A percentile compares a stretch with the other conserved stretches of the same genome.
phyloP scores from a whole-genome alignment of 2,888 invertebrate species.

The Meganola albula region DNA sequence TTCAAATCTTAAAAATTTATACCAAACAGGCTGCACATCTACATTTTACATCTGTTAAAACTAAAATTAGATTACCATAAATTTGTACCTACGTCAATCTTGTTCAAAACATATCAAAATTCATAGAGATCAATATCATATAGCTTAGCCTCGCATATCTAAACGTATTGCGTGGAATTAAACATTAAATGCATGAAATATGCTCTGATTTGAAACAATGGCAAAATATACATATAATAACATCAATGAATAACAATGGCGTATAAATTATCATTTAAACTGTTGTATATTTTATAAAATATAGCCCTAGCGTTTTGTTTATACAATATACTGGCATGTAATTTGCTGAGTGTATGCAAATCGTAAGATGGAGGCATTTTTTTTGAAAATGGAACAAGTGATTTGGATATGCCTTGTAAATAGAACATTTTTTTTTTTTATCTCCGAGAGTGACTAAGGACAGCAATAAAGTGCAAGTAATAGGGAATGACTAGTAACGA shows the following conservation, averaged over 20 bases:
- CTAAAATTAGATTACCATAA: too few relatives aligned
- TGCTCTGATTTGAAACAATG: conserved; percentile 79
- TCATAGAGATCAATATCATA: conserved; percentile 6
- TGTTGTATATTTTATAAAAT: conserved; percentile 77
- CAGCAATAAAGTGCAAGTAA: too few relatives aligned
- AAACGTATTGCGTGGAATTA: conserved; percentile 42
- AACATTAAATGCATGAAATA: conserved; percentile 77
- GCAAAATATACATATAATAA: conserved; percentile 78
- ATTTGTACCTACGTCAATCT: too few relatives aligned
- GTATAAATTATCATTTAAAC: conserved; percentile 78
- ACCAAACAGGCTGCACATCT: too few relatives aligned
- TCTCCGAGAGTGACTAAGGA: too few relatives aligned
- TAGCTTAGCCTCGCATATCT: conserved; percentile 23
- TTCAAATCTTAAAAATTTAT: too few relatives aligned
- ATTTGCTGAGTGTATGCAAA: conserved; percentile 50
- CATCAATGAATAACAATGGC: conserved; percentile 78
- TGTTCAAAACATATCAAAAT: too few relatives aligned
- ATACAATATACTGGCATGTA: conserved; percentile 44
- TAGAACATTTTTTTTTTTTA: too few relatives aligned
- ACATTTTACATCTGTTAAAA: too few relatives aligned
- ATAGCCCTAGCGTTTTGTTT: conserved; percentile 65
- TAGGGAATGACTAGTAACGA: too few relatives aligned
- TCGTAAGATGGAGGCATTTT: conserved; percentile 15
- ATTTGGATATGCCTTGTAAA: too few relatives aligned
- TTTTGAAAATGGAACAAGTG: too few relatives aligned